Evolutionary conservation across 2,797 vertebrate species (phyloP).

Genomic region (Hemibagrus guttatus): DNA sequence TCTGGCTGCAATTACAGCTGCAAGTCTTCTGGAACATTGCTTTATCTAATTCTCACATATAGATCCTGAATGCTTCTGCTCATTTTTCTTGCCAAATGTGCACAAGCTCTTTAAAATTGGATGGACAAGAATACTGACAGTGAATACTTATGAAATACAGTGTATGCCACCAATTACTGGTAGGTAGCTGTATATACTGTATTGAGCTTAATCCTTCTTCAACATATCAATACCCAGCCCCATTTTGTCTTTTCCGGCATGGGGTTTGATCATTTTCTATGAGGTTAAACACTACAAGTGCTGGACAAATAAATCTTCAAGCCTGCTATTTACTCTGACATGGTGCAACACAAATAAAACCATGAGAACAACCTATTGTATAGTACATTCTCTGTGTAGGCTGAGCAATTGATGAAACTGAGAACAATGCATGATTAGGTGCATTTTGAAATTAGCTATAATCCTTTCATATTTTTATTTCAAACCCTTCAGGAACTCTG

Average conservation of each 20-base stretch:
- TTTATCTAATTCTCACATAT: not conserved
- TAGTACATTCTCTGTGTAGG: not conserved
- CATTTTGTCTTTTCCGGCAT: not conserved
- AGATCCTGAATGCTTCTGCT: not conserved
- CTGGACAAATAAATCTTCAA: not conserved
- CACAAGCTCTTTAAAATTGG: not conserved
- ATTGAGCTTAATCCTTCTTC: not conserved
- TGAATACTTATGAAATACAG: not conserved
- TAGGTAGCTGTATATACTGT: not conserved
- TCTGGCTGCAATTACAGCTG: not conserved
- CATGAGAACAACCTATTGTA: not conserved
- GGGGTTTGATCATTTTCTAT: not conserved
- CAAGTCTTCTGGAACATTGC: not conserved
- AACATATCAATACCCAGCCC: not conserved
- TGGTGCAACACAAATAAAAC: not conserved
- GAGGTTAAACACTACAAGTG: not conserved
- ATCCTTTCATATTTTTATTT: not conserved
- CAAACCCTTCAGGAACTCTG: not conserved
- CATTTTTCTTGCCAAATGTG: slow-evolving; percentile 4
- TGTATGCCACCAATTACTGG: not conserved
- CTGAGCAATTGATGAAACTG: not conserved
- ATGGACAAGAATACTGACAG: not conserved
- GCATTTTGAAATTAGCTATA: not conserved
- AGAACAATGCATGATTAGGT: not conserved
- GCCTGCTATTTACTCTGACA: no score